A percentile compares a stretch with the other conserved stretches of the same genome.
Conservation (phyloP, 1,140 invertebrate species). For the Calliopsis andreniformis region DNA sequence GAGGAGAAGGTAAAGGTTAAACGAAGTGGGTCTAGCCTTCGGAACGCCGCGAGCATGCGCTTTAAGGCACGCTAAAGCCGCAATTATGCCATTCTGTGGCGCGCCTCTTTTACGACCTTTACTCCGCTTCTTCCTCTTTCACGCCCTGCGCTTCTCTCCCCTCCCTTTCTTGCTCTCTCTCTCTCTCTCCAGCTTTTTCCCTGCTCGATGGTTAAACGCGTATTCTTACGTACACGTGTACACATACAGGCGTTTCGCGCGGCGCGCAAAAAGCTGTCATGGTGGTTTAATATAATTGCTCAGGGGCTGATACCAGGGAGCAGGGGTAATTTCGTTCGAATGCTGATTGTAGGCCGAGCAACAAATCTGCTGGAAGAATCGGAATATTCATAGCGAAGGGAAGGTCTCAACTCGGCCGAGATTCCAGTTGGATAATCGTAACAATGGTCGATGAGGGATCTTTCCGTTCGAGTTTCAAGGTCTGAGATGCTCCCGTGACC, state of each 20-base stretch:
- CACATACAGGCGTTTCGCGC: slow-evolving; percentile 23
- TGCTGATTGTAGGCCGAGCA: slow-evolving; percentile 16
- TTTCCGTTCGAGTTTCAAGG: background rate
- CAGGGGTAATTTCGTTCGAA: slow-evolving; percentile 23
- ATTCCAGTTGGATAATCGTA: background rate
- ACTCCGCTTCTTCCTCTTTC: slow-evolving; percentile 6
- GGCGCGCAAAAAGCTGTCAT: slow-evolving; percentile 37
- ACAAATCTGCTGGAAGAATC: slow-evolving; percentile 22
- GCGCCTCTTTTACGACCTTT: slow-evolving; percentile 52
- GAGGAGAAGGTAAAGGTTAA: background rate
- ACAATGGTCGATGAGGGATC: background rate
- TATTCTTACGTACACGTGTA: slow-evolving; percentile 2
- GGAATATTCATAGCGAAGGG: background rate
- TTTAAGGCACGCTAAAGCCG: slow-evolving; percentile 55
- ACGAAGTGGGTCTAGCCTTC: slow-evolving; percentile 18
- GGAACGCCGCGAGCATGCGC: slow-evolving; percentile 31
- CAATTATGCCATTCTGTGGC: slow-evolving; percentile 55
- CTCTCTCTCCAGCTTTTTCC: background rate
- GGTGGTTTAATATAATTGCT: slow-evolving; percentile 52
- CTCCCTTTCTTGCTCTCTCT: background rate
- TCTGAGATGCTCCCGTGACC: too few species aligned
- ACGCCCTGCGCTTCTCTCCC: background rate
- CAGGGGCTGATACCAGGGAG: slow-evolving; percentile 27
- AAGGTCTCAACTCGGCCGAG: background rate
- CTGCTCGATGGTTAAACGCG: slow-evolving; percentile 6